These are phyloP conservation scores for Hafferia zeledoni DNA, from an alignment of 2,797 vertebrate genomes.

Conservation along the genomic window DNA sequence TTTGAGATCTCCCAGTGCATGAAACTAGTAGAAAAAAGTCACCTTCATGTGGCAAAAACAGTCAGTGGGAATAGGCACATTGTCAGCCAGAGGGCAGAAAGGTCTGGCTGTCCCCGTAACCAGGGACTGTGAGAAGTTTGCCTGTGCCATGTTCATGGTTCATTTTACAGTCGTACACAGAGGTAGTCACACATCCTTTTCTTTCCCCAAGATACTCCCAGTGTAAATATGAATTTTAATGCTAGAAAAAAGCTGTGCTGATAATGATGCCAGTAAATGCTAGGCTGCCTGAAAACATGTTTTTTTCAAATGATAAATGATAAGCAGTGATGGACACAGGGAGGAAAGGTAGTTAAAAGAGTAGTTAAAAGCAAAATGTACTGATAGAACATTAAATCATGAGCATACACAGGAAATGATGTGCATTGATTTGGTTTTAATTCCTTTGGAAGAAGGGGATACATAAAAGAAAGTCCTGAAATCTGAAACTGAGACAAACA, in stretches of 20 bases:
- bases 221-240: slow-evolving; percentile 15
- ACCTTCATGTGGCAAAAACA: neutral
- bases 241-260: neutral
- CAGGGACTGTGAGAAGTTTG: neutral
- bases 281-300: neutral
- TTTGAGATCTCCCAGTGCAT: neutral
- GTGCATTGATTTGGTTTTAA: neutral
- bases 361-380: neutral
- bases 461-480: neutral
- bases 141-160: neutral
- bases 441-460: neutral
- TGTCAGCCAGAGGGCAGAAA: neutral
- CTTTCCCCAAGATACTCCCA: accelerated
- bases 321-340: neutral
- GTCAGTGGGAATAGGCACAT: neutral
- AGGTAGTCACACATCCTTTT: neutral
- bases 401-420: neutral
- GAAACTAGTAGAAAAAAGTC: neutral
- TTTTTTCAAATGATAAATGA: neutral
- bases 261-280: neutral
- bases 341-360: neutral
- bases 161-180: neutral
- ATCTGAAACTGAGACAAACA: neutral
- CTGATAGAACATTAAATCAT: neutral
- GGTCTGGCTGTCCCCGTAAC: neutral